Evolutionary conservation across 2,113 vertebrate species (phyloP).

Genomic region (Caranx melampygus): DNA sequence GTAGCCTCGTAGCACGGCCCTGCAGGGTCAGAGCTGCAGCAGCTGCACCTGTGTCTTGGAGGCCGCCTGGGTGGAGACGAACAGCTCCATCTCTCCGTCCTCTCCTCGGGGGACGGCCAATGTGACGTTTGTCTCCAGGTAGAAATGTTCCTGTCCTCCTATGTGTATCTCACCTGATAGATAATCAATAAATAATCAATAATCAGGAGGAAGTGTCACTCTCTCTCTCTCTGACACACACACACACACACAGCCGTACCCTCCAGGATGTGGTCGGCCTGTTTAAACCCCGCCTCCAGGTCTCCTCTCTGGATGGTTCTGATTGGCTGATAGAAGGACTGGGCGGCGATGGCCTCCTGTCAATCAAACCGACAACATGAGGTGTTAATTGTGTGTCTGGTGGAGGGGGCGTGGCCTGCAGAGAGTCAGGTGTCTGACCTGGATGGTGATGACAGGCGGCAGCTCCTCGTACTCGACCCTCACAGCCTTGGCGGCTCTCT

Average conservation of each 20-base stretch:
- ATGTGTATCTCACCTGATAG: conserved; percentile 91
- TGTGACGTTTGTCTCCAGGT: conserved; percentile 93
- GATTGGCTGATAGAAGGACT: conserved; percentile 89
- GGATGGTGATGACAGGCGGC: conserved; percentile 88
- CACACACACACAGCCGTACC: conserved; percentile 77
- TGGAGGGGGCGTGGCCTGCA: too few relatives aligned
- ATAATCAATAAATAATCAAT: background rate
- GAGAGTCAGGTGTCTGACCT: conserved; percentile 81
- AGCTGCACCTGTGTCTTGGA: conserved; percentile 27
- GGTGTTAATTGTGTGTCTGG: background rate
- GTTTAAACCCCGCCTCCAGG: conserved; percentile 89
- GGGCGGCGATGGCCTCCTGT: conserved; percentile 92
- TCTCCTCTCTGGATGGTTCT: conserved; percentile 90
- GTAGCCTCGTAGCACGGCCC: too few relatives aligned
- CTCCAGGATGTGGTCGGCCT: conserved; percentile 91
- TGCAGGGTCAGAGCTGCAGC: background rate
- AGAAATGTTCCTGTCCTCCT: conserved; percentile 97
- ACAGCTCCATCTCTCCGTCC: conserved; percentile 95
- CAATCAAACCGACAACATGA: conserved; percentile 8
- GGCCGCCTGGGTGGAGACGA: conserved; percentile 90
- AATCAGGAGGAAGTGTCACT: background rate
- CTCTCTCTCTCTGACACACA: background rate
- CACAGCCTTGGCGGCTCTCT: conserved; percentile 89
- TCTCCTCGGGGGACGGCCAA: conserved; percentile 93
- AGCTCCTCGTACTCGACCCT: conserved; percentile 92